Evolutionary conservation across 1,140 invertebrate genomes (phyloP).

Genomic region (Pseudomyrmex flavicornis): DNA sequence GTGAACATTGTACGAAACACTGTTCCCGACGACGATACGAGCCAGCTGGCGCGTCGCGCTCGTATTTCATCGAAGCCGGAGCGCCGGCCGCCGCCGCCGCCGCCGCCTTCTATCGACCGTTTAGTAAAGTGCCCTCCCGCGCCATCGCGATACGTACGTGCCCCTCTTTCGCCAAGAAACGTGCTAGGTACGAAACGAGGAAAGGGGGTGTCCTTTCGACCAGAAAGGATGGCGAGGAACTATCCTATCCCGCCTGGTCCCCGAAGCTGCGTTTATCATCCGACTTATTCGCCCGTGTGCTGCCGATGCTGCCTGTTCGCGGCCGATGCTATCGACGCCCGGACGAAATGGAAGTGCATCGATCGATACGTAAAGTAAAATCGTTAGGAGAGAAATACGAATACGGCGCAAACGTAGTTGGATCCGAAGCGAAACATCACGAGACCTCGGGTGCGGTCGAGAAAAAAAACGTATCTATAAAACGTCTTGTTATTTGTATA

Average conservation of each 20-base stretch:
- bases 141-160: constrained; percentile 52
- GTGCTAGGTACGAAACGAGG: constrained; percentile 28
- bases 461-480: too few relatives aligned
- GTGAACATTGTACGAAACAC: constrained; percentile 51
- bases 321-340: constrained; percentile 31
- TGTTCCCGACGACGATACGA: constrained; percentile 54
- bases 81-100: not conserved
- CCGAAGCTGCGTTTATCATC: constrained; percentile 51
- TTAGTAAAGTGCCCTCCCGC: constrained; percentile 59
- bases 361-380: constrained; percentile 32
- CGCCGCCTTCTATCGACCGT: constrained; percentile 58
- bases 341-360: constrained; percentile 28
- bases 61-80: constrained; percentile 55
- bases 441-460: not conserved
- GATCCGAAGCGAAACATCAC: not conserved
- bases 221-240: constrained; percentile 26
- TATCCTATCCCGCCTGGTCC: constrained; percentile 17
- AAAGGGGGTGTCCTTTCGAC: not conserved
- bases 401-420: not conserved
- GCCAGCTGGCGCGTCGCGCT: constrained; percentile 52
- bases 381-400: constrained; percentile 46
- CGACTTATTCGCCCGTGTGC: not conserved
- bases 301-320: constrained; percentile 5
- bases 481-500: too few relatives aligned
- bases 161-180: constrained; percentile 51